Base-by-base conservation (phyloP, 2,113 vertebrate species). In the Theropithecus gelada region DNA sequence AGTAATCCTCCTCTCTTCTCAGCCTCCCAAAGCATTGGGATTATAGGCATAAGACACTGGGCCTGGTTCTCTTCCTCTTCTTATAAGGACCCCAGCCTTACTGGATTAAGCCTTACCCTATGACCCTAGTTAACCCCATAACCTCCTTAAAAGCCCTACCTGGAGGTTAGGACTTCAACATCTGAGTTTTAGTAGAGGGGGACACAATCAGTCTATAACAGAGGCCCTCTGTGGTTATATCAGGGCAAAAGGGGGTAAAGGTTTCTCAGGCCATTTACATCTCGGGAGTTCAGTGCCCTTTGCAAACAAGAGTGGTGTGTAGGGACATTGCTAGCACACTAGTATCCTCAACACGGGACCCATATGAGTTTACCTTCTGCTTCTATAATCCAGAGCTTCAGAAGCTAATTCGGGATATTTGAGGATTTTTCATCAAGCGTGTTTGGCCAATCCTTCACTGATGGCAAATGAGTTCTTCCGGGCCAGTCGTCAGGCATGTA, bases 311-410 rank as follows among this genome's bases (percentile, higher is more conserved):
- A 59, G 22, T 22, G 40, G 45, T 5, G 5, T 43, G 35, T n/a
- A 6, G 7, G 23, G 30, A 2, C 3, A 38, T 10, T 1, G 30
- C 27, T 25, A 12, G 17, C 5, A 4, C 2, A 11, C 0, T 9
- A 4, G 18, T 0, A 18, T 18, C 81, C 52, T 50, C 7, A 13
- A 4, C 20, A 50, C 0, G 3, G 6, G 4, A 13, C 16, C 76
- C 8, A 1, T 5, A 48, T 4, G 50, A 78, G 32, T 59, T 17
- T 8, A 23, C 52, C 76, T 93, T 0, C 0, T 48, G 43, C 20
- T 59, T 89, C 70, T 79, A 0, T 59, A 23, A 40, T 78, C 12
- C 40, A 64, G 68, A n/a, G 16, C 61, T 64, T 68, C n/a, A 3
- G 17, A 40, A 81, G 75, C 14, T 32, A 8, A 30, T 20, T 30